Evolutionary conservation across 2,888 invertebrate species (phyloP).

Genomic region (Cacoxenus indagator): DNA sequence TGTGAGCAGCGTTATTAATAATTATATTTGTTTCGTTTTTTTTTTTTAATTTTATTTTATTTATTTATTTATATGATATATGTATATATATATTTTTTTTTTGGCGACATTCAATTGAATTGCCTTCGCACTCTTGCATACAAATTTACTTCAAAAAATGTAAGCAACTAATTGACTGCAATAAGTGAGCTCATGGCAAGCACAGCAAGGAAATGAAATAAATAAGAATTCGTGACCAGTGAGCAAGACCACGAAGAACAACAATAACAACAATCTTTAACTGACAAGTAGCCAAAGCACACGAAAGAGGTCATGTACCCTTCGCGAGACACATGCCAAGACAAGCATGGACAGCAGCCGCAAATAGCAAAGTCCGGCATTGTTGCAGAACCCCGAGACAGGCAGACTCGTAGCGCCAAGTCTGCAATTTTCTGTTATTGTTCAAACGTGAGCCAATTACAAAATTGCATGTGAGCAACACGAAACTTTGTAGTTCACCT

Average conservation of each 20-base stretch:
- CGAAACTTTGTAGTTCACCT: background rate
- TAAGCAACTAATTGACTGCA: no score
- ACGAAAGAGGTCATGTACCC: background rate
- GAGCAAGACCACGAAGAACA: background rate
- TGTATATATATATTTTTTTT: no score
- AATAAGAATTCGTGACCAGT: background rate
- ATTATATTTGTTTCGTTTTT: no score
- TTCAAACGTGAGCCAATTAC: constrained; percentile 21
- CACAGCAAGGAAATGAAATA: background rate
- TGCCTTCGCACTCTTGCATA: no score
- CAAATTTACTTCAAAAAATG: no score
- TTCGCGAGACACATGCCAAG: background rate
- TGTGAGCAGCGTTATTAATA: no score
- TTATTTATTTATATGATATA: no score
- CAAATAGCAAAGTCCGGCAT: background rate
- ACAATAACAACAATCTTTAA: background rate
- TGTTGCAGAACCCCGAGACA: background rate
- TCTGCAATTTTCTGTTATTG: constrained; percentile 20
- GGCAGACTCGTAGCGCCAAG: background rate
- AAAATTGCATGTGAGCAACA: background rate
- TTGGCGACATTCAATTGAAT: no score
- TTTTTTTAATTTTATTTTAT: no score
- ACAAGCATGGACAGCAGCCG: background rate
- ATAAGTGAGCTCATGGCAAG: no score
- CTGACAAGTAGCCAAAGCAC: background rate